Percentiles rank a stretch among this genome's conserved stretches.
Conservation (phyloP, 2,888 invertebrate genomes). For the Drosophila fungiperda region DNA sequence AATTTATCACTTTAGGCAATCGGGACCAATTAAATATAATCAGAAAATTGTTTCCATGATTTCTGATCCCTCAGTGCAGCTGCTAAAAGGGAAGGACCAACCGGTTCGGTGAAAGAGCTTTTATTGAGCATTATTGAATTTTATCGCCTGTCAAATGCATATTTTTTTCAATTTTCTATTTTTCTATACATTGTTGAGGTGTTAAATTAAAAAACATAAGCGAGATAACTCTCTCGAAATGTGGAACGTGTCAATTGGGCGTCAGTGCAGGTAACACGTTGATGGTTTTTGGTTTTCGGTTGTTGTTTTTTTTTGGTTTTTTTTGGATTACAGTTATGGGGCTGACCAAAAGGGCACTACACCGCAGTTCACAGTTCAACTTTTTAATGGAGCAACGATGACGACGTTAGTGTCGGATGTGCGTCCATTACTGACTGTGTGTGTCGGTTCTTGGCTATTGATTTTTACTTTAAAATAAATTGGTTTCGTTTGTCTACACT, state of each 20-base stretch:
- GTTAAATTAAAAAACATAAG: conserved; percentile 19
- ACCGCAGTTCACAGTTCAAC: conserved; percentile 12
- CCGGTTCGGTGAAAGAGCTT: conserved; percentile 12
- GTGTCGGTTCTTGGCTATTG: conserved; percentile 62
- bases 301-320: not conserved
- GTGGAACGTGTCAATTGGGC: conserved; percentile 34
- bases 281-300: conserved; percentile 26
- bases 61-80: conserved; percentile 21
- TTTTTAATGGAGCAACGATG: conserved; percentile 41
- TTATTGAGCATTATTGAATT: conserved; percentile 36
- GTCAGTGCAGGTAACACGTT: conserved; percentile 43
- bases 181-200: conserved; percentile 28
- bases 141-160: conserved; percentile 75
- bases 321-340: conserved; percentile 20
- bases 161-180: conserved; percentile 44
- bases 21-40: conserved; percentile 27
- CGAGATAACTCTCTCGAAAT: conserved; percentile 44
- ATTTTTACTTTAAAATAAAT: conserved; percentile 79
- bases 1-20: conserved; percentile 10
- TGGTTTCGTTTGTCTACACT: conserved; percentile 77
- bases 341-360: conserved; percentile 4
- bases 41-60: conserved; percentile 15
- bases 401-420: conserved; percentile 34
- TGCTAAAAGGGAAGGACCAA: not conserved
- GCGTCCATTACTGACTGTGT: conserved; percentile 19